Base-by-base conservation (phyloP, 2,113 vertebrate genomes). In the Cottus gobio region DNA sequence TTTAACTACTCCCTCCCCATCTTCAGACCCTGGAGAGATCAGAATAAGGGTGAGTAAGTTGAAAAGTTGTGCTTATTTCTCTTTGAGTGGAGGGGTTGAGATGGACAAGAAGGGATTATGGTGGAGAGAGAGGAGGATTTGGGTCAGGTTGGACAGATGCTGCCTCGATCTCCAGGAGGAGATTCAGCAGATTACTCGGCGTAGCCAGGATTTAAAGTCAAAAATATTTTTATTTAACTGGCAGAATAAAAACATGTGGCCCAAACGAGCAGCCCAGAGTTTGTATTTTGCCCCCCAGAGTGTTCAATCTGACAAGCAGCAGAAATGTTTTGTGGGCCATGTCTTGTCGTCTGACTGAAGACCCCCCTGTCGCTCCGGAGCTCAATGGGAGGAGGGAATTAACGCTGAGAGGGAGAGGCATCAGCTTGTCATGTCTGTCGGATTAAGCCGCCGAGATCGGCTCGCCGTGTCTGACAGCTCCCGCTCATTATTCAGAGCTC, bases 81-180 rank as follows among this genome's bases (percentile, higher is more conserved):
- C 13, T 57, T 15, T 30, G 52, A 22, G 46, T 10, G 15, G 34
- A 31, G 20, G 63, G 7, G 50, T 24, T 8, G 24, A 67, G 68
- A 73, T 66, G 79, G 84, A 85, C 75, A 68, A 70, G 81, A 77
- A 70, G 60, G 82, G 88, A 90, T 90, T 89, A 92, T 39, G 39
- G 71, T 56, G 64, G 57, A 37, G 50, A 22, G 31, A 73, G 68
- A 71, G 68, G 61, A 87, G 85, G 87, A 93, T 93, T 93, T 90
- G 84, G 92, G 90, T 93, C 91, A 93, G 70, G 34, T 54, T 57
- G 82, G 84, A 88, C 91, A 93, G 91, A 92, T 92, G 93, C 86
- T 78, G 85, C 62, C 69, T 87, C 70, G 62, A 79, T 85, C 87
- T 90, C 85, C 75, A 82, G 64, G 82, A 92, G 80, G 82, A 91